Percentiles rank a stretch among this genome's conserved stretches.
Conservation (phyloP, 2,888 invertebrate genomes). For the Drosophila picticornis region DNA sequence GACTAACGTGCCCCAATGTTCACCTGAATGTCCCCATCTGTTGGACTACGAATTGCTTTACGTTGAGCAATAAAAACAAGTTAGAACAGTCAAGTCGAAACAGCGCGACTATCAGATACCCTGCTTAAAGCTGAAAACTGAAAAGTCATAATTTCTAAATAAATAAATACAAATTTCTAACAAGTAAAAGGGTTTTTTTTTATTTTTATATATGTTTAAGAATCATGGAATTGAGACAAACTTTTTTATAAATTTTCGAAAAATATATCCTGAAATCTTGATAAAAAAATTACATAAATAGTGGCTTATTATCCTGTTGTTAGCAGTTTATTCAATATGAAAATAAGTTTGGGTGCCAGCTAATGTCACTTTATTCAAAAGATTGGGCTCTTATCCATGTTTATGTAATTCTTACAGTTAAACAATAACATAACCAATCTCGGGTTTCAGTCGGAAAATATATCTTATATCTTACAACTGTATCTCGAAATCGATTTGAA, state of each 20-base stretch:
- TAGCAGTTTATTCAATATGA: neutral
- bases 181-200: neutral
- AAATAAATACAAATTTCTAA: neutral
- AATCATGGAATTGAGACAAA: neutral
- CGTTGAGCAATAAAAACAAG: conserved; percentile 32
- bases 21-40: neutral
- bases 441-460: neutral
- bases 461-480: neutral
- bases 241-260: neutral
- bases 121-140: neutral
- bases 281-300: neutral
- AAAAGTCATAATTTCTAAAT: neutral
- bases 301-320: too few species aligned
- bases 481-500: neutral
- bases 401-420: neutral
- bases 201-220: too few species aligned
- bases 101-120: neutral
- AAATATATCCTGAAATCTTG: neutral
- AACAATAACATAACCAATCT: neutral
- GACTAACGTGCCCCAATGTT: conserved; percentile 21
- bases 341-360: neutral
- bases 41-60: conserved; percentile 21
- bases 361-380: neutral
- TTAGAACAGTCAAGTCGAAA: neutral
- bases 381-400: too few species aligned